A percentile compares a stretch with the other conserved stretches of the same genome.
Evolutionary conservation across 2,888 invertebrate genomes (phyloP).

Genomic region (Lucinisca nassula): DNA sequence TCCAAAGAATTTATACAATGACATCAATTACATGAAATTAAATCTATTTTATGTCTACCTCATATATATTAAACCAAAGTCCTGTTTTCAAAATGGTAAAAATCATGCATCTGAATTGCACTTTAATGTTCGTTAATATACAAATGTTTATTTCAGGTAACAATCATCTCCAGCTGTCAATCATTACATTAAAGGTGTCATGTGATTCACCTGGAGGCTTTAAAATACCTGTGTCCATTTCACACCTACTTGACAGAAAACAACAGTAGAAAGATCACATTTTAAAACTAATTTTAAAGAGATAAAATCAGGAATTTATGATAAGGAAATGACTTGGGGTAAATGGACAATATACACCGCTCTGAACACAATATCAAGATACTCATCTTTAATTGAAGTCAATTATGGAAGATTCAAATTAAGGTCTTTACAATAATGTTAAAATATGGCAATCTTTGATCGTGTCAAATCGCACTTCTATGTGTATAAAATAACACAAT

Average conservation of each 20-base stretch:
- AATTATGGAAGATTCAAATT: not conserved
- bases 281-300: not conserved
- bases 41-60: not conserved
- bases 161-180: conserved; percentile 15
- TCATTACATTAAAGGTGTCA: conserved; percentile 5
- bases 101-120: no score
- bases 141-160: not conserved
- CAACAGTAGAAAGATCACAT: not conserved
- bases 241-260: conserved; percentile 8
- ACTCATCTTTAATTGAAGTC: not conserved
- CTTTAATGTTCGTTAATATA: not conserved
- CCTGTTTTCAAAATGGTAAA: no score
- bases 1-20: no score
- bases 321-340: conserved; percentile 5
- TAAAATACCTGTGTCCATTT: conserved; percentile 1
- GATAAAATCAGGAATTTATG: conserved; percentile 2
- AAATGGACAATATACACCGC: not conserved
- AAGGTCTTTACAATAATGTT: not conserved
- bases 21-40: not conserved
- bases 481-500: not conserved
- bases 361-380: not conserved
- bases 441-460: not conserved
- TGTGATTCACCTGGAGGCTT: conserved; percentile 11
- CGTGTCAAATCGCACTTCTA: not conserved
- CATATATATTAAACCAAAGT: not conserved